Base-by-base conservation (phyloP, 2,113 vertebrate species). In the Oreamnos americanus region DNA sequence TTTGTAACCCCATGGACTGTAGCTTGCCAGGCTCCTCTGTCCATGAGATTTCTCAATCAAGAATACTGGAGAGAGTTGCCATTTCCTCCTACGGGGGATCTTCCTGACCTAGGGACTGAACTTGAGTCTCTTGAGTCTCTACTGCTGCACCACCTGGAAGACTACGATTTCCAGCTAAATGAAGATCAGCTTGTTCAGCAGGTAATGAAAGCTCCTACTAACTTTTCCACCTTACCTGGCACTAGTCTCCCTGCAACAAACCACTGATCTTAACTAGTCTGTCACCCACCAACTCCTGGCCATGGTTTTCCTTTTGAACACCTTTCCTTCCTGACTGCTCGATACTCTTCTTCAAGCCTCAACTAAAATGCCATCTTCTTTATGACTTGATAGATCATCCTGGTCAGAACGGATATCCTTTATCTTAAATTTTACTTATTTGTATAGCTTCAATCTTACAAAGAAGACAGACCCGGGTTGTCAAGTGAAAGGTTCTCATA, bases 401-500 rank as follows among this genome's bases (percentile, higher is more conserved):
- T 82, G 78, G 43, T 47, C 55, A 89, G 25, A 81, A 90, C 0
- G 21, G 25, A 64, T 67, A 30, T 85, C 49, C 47, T 94, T 47
- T 79, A 62, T 25, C 74, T 91, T 58, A 74, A 64, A 49, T 85
- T 79, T 85, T 89, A 84, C 17, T 71, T 95, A 74, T 55, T 79
- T 96, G 49, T n/a, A 90, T 12, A 84, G 23, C 3, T 36, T 76
- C 30, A 33, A 28, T 71, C 23, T 74, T 88, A 90, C 36, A 87
- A 79, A 92, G 26, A 87, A 78, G 76, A 96, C 76, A 84, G 60
- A 82, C 7, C 11, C 3, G 2, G 23, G 5, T 25, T 57, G 19
- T 3, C 71, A 93, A 90, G 26, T 90, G 51, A 92, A 97, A 96
- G 9, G 36, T 81, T 97, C 47, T 78, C 92, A 82, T 6, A 36